Conservation (phyloP, 1,140 invertebrate genomes). For the Leptinotarsa defecta region DNA sequence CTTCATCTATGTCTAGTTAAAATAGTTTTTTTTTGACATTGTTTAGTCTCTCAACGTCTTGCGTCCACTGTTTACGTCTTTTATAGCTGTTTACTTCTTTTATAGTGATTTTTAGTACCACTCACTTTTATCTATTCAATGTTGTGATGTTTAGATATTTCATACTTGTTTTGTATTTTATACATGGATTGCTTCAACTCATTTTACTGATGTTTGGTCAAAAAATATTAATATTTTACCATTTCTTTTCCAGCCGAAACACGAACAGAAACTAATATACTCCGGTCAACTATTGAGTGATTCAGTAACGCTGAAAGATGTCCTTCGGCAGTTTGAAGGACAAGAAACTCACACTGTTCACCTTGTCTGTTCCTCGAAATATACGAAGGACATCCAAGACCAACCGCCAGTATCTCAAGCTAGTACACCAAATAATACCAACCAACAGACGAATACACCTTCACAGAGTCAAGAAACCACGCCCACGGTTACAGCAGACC, state of each 20-base stretch:
- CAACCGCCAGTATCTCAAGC: slow-evolving; percentile 19
- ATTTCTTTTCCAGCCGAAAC: slow-evolving; percentile 65
- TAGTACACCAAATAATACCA: slow-evolving; percentile 25
- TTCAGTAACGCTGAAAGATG: slow-evolving; percentile 75
- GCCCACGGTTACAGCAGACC: not conserved
- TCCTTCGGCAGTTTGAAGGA: slow-evolving; percentile 75
- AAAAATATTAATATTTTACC: no score
- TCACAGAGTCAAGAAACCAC: slow-evolving; percentile 12
- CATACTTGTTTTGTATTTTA: no score
- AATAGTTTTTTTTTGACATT: no score
- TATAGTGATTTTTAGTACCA: no score
- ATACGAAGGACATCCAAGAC: slow-evolving; percentile 32
- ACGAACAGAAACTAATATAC: slow-evolving; percentile 88
- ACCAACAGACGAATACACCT: slow-evolving; percentile 13
- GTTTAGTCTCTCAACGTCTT: no score
- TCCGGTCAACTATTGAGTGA: slow-evolving; percentile 86
- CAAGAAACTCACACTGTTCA: slow-evolving; percentile 79
- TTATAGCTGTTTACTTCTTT: no score
- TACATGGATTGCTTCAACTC: no score
- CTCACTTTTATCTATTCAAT: no score
- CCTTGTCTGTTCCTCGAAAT: slow-evolving; percentile 71
- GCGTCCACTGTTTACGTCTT: no score
- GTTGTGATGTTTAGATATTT: no score
- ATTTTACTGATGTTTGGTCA: no score
- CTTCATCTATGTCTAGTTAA: no score